Percentiles rank a stretch among this genome's conserved stretches.
These are phyloP conservation scores for Lysiphlebus fabarum DNA, from an alignment of 1,140 invertebrate genomes.

Conservation along the genomic window DNA sequence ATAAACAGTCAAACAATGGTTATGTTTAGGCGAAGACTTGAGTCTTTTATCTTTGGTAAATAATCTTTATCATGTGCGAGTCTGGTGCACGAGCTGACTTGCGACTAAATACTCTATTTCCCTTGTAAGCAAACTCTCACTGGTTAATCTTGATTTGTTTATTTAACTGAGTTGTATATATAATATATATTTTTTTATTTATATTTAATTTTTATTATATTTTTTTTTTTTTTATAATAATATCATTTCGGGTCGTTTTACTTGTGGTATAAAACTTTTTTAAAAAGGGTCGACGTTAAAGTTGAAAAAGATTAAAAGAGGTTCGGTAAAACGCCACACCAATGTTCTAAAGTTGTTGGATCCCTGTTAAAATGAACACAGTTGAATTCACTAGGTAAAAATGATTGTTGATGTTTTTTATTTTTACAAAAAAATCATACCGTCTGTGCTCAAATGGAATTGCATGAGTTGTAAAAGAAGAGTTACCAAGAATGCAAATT, in stretches of 20 bases:
- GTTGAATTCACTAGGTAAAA: no score
- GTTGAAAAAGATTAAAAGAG: no score
- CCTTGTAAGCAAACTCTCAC: slow-evolving; percentile 21
- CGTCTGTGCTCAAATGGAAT: no score
- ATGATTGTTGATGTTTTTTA: no score
- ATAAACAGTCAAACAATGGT: slow-evolving; percentile 31
- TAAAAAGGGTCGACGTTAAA: no score
- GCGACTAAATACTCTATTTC: slow-evolving; percentile 24
- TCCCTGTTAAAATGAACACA: no score
- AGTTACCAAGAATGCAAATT: no score
- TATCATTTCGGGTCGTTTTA: not conserved
- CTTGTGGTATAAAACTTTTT: no score
- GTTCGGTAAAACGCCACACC: no score
- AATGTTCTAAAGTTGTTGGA: not conserved
- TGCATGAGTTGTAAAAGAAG: no score
- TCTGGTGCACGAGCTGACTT: slow-evolving; percentile 18
- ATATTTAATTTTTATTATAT: slow-evolving; percentile 5
- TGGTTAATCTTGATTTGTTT: slow-evolving; percentile 40
- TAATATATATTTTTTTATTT: not conserved
- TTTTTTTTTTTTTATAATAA: no score
- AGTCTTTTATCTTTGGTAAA: slow-evolving; percentile 37
- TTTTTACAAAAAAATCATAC: no score
- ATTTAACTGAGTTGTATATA: slow-evolving; percentile 13
- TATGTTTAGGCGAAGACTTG: not conserved
- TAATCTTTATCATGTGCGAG: slow-evolving; percentile 40